Evolutionary conservation across 2,113 vertebrate genomes (phyloP).

Genomic region (Petromus typicus): DNA sequence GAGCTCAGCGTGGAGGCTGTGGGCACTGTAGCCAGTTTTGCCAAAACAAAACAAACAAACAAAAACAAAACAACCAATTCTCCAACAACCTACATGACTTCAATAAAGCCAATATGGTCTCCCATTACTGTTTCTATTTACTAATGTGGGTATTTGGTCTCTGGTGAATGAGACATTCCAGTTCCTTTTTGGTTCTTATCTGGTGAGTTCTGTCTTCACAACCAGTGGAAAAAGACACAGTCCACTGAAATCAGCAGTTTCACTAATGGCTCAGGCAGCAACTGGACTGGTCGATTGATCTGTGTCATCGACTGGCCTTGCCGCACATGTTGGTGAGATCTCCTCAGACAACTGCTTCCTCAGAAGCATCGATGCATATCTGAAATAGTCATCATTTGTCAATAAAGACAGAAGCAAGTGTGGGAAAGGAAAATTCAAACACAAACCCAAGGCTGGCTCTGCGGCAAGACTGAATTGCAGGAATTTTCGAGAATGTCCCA

Average conservation of each 20-base stretch:
- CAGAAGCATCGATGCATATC: no score
- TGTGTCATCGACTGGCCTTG: background rate
- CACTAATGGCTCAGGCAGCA: accelerated
- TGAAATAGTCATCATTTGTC: background rate
- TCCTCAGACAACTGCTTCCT: background rate
- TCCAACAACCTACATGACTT: background rate
- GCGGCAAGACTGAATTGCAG: no score
- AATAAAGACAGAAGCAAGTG: background rate
- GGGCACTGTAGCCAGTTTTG: background rate
- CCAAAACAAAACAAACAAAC: background rate
- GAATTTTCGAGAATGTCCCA: background rate
- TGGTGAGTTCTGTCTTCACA: background rate
- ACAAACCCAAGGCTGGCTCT: background rate
- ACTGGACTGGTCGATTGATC: no score
- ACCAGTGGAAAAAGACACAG: background rate
- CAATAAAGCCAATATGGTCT: background rate
- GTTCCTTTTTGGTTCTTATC: background rate
- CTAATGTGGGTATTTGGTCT: background rate
- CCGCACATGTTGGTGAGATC: background rate
- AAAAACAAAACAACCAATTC: background rate
- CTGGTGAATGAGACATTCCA: background rate
- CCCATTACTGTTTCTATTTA: background rate
- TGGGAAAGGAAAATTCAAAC: background rate
- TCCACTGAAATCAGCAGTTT: background rate
- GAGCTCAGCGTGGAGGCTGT: background rate